phyloP scores from a whole-genome alignment of 2,113 vertebrate genomes.

The Ameiurus melas region DNA sequence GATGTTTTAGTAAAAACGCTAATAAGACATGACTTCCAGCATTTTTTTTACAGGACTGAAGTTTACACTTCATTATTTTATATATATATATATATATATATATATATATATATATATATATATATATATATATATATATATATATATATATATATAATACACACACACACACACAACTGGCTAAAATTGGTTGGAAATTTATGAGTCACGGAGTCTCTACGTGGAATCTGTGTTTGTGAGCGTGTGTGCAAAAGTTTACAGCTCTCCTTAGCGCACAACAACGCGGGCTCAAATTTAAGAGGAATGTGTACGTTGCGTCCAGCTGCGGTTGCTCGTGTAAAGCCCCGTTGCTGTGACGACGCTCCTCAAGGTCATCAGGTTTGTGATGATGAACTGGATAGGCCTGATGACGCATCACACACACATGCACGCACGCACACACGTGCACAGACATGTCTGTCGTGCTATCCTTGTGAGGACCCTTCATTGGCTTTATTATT shows the following conservation, averaged over 20 bases:
- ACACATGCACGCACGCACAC: not conserved
- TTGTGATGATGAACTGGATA: slow-evolving; percentile 46
- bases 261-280: slow-evolving; percentile 40
- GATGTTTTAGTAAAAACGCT: not conserved
- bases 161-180: too few species aligned
- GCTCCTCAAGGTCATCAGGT: slow-evolving; percentile 65
- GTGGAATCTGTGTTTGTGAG: slow-evolving; percentile 26
- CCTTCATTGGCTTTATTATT: not conserved
- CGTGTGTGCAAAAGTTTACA: slow-evolving; percentile 29
- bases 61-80: not conserved
- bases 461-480: not conserved
- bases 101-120: not conserved
- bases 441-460: not conserved
- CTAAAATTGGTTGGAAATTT: slow-evolving; percentile 26
- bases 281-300: slow-evolving; percentile 43
- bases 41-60: not conserved
- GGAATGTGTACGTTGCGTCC: slow-evolving; percentile 57
- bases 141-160: too few species aligned
- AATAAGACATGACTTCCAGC: not conserved
- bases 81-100: not conserved
- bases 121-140: too few species aligned
- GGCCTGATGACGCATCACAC: slow-evolving; percentile 24
- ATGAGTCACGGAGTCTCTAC: slow-evolving; percentile 35
- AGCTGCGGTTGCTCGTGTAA: slow-evolving; percentile 60
- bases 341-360: slow-evolving; percentile 60